Evolutionary conservation across 2,797 vertebrate genomes (phyloP), one percentile per base, ranked within the genome.

Genomic region (Characodon lateralis): DNA sequence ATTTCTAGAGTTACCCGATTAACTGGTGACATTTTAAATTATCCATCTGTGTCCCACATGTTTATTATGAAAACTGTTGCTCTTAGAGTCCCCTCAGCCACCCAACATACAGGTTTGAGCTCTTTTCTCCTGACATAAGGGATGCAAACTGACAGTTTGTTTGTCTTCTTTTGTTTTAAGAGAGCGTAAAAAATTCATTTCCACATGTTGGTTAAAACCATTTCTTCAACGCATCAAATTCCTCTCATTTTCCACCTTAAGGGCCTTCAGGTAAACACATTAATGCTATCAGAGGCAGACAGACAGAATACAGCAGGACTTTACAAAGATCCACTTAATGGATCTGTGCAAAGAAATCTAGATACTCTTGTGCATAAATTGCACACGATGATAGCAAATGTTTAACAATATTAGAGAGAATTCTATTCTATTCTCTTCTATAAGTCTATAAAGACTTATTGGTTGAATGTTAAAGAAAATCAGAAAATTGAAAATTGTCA

Each of bases 161-260:
- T 26, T 61, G 14, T 14, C 59, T 70, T 68, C 50, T 78, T 51
- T 68, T 72, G 31, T 59, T 72, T 74, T 70, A 78, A 61, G 39
- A 8, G 24, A 80, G 75, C 71, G 46, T 43, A 63, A 77, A 78
- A 70, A 82, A 89, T 91, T 69, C 72, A 83, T 83, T 78, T 73
- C 28, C 53, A 51, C 71, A 71, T 50, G 61, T 61, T 73, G 53
- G 66, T 76, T 70, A 72, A 53, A 82, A 7, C 58, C 71, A 56
- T 87, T 83, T 82, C 84, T 79, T 86, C 41, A 76, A 31, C 80
- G 66, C 50, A 22, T 77, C 69, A 70, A 14, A 61, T 68, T 41
- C 55, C 74, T 78, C 53, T 53, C 71, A 73, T 79, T 83, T 75
- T 77, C 35, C 46, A 65, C 41, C 65, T 50, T 8, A 10, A 56